These are phyloP conservation scores for Trachelus tabidus DNA, from an alignment of 2,888 invertebrate genomes.

Conservation along the genomic window DNA sequence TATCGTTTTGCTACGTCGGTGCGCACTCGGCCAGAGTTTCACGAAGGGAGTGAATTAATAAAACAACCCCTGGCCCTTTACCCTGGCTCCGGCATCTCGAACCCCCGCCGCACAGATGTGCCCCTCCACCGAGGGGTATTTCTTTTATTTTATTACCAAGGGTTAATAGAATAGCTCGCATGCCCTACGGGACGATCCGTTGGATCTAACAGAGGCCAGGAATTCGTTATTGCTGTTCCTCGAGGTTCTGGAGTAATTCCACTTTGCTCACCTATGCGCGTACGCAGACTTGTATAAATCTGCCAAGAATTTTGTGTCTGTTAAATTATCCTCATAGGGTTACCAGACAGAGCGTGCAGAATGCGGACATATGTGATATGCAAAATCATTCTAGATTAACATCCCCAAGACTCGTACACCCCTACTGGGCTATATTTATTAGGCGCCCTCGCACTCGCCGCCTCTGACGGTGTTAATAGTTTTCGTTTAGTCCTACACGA, in stretches of 20 bases:
- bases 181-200: slow-evolving; percentile 24
- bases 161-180: slow-evolving; percentile 56
- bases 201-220: neutral
- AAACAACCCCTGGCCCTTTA: slow-evolving; percentile 52
- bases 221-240: neutral
- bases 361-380: slow-evolving; percentile 58
- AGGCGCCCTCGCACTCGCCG: slow-evolving; percentile 23
- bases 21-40: slow-evolving; percentile 39
- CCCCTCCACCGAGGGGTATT: slow-evolving; percentile 44
- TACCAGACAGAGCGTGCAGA: slow-evolving; percentile 36
- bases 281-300: neutral
- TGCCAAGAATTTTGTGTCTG: neutral
- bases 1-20: slow-evolving; percentile 24
- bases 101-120: slow-evolving; percentile 48
- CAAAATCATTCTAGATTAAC: slow-evolving; percentile 40
- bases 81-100: slow-evolving; percentile 8
- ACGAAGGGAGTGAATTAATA: slow-evolving; percentile 63
- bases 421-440: slow-evolving; percentile 26
- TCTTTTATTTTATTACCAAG: slow-evolving; percentile 61
- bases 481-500: slow-evolving; percentile 48
- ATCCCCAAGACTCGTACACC: slow-evolving; percentile 27
- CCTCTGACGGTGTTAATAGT: slow-evolving; percentile 45
- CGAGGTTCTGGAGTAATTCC: neutral
- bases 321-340: neutral
- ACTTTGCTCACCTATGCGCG: neutral